Conservation (phyloP, 2,113 vertebrate species). For the Aegotheles bennettii region DNA sequence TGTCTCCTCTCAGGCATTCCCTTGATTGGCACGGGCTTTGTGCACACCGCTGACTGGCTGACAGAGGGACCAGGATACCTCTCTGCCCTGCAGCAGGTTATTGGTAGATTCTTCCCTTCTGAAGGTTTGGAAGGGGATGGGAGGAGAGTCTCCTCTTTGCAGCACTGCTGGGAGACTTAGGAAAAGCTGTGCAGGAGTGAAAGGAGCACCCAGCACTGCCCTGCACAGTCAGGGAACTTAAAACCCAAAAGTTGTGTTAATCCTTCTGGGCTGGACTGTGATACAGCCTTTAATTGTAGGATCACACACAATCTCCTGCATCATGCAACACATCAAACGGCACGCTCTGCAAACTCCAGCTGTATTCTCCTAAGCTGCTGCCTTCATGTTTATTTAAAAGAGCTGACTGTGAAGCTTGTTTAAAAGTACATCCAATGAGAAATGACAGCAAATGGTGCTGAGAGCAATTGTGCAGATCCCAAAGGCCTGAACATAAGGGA, state of each 20-base stretch:
- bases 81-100: neutral
- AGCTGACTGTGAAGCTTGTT: neutral
- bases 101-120: neutral
- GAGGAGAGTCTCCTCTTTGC: neutral
- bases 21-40: neutral
- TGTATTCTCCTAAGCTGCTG: neutral
- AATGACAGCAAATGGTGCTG: neutral
- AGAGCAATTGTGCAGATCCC: neutral
- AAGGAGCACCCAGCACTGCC: neutral
- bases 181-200: neutral
- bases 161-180: neutral
- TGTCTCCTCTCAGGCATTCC: neutral
- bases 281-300: neutral
- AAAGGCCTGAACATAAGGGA: neutral
- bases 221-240: neutral
- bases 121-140: neutral
- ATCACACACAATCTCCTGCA: neutral
- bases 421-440: neutral
- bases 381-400: conserved; percentile 28
- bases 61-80: neutral
- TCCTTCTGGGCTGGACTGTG: neutral
- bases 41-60: neutral
- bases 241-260: neutral
- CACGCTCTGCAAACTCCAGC: neutral
- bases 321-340: neutral